Evolutionary conservation across 2,888 invertebrate genomes (phyloP), one percentile per base, ranked within the genome.

Genomic region (Dione vanillae): DNA sequence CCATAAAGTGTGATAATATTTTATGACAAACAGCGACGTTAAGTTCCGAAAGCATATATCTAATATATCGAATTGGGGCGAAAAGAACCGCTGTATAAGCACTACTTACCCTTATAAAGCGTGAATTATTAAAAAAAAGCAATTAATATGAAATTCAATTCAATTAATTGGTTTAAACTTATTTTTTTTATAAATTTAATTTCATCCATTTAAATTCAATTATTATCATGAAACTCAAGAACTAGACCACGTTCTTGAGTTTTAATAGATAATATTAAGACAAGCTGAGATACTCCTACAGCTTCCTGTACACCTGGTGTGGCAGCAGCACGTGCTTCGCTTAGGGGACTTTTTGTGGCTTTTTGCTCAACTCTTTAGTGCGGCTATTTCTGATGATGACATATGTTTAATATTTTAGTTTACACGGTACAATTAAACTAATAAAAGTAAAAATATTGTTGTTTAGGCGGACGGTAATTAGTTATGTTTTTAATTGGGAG

Each of bases 231-330:
- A 9, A 1, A n/a, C 16, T 16, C 16, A 47, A 47, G 16, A 54
- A 54, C 37, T 9, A 2, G 27, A 27, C 35, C 54, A n/a, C n/a
- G n/a, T n/a, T n/a, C n/a, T n/a, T n/a, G n/a, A n/a, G 16, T 16
- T 27, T 43, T 64, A 47, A 52, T 61, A 43, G 51, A 61, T 61
- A 71, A 69, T 61, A 5, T 67, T 16, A 20, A 70, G 65, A 61
- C 68, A 65, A 59, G 52, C 56, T 16, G 35, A 67, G 56, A 66
- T 47, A 20, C 58, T 54, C 62, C 11, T 35, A 58, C 64, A 52
- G 72, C 78, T 77, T 80, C 80, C 80, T 78, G 80, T 74, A 71
- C 80, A 80, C 78, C 80, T 79, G 80, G n/a, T n/a, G n/a, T n/a
- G n/a, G 80, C 51, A 14, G 51, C 27, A 74, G 80, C 80, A 79